Conservation (phyloP, 53 echinoderm and acorn worm species). For the Arbacia lixula region DNA sequence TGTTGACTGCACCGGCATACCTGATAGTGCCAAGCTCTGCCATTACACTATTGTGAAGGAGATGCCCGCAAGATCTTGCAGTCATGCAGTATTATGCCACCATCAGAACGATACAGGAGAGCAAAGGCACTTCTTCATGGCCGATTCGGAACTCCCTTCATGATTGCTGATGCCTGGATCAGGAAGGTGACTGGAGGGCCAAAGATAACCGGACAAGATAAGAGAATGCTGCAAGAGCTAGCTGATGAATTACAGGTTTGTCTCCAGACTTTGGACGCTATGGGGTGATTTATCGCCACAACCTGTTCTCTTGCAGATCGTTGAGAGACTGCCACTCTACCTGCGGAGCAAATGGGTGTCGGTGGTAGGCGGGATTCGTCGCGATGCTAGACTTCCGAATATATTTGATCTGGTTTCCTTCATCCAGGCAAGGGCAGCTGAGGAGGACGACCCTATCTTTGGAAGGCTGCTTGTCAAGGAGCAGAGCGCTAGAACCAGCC, state of each 20-base stretch:
- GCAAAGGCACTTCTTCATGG: slow-evolving; percentile 59
- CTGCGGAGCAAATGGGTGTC: slow-evolving; percentile 8
- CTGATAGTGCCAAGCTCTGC: slow-evolving; percentile 53
- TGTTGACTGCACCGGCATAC: slow-evolving; percentile 46
- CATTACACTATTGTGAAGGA: slow-evolving; percentile 59
- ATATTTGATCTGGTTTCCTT: slow-evolving; percentile 7
- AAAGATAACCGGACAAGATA: slow-evolving; percentile 12
- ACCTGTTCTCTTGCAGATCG: slow-evolving; percentile 19
- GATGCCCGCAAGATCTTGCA: slow-evolving; percentile 57
- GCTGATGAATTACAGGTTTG: slow-evolving; percentile 59
- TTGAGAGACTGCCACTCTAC: slow-evolving; percentile 54
- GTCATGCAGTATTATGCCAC: slow-evolving; percentile 54
- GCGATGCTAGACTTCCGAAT: background rate
- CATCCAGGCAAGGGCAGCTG: too few species aligned
- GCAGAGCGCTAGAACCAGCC: background rate
- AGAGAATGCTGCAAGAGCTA: slow-evolving; percentile 31
- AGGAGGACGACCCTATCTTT: background rate
- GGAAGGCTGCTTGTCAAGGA: background rate
- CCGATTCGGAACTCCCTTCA: too few species aligned
- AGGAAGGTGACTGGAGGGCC: slow-evolving; percentile 47
- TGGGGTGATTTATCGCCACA: slow-evolving; percentile 63
- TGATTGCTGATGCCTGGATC: slow-evolving; percentile 72
- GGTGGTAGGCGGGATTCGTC: background rate
- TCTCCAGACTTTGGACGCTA: slow-evolving; percentile 55
- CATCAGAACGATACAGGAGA: slow-evolving; percentile 47